Evolutionary conservation across 2,113 vertebrate species (phyloP).

Genomic region (Lophotis ruficrista): DNA sequence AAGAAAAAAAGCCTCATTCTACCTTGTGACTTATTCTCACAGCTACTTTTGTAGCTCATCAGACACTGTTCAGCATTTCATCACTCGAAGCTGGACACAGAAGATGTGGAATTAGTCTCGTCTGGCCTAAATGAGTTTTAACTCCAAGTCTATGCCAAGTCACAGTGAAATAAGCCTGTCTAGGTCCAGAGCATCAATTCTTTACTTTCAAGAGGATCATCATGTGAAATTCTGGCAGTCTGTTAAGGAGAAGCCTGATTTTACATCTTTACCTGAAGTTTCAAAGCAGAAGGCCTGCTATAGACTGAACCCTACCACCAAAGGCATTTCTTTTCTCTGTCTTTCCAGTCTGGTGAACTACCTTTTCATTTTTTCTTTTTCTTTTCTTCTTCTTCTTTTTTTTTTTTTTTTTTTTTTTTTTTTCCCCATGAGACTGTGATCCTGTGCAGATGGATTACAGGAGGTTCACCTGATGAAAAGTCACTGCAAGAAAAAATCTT

Average conservation of each 20-base stretch:
- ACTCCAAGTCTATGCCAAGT: not conserved
- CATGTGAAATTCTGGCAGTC: not conserved
- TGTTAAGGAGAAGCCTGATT: not conserved
- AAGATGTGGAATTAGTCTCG: not conserved
- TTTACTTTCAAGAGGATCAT: not conserved
- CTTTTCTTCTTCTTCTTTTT: accelerated
- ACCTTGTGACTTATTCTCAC: not conserved
- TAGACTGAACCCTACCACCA: not conserved
- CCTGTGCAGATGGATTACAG: not conserved
- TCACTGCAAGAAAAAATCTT: not conserved
- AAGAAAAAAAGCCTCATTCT: not conserved
- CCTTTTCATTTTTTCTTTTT: not conserved
- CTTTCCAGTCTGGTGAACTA: not conserved
- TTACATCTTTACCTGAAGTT: not conserved
- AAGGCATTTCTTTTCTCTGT: not conserved
- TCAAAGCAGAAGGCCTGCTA: not conserved
- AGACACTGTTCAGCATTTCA: not conserved
- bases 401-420: accelerated
- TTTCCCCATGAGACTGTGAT: not conserved
- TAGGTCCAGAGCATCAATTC: not conserved
- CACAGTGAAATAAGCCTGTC: not conserved
- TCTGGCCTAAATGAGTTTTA: not conserved
- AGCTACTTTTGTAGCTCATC: not conserved
- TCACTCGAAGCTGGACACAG: not conserved
- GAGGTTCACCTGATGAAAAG: not conserved